These are phyloP conservation scores for Plectus sambesii DNA, from an alignment of 1,140 invertebrate species.

Conservation along the genomic window DNA sequence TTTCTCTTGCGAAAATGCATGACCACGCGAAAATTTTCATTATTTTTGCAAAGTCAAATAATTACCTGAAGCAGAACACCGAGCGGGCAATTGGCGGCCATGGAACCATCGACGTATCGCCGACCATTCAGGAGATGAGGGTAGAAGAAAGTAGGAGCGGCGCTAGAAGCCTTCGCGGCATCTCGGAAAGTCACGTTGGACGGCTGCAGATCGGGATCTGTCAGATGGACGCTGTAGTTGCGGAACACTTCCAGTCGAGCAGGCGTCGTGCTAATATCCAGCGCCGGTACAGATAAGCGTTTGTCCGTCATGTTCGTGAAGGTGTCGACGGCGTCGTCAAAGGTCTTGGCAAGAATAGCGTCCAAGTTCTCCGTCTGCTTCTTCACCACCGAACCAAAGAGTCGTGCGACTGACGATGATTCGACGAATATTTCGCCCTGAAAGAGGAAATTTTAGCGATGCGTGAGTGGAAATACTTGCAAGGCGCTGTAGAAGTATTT, in stretches of 20 bases:
- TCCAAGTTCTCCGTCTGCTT: constrained; percentile 35
- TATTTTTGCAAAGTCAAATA: constrained; percentile 12
- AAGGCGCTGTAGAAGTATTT: too few relatives aligned
- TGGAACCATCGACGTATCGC: constrained; percentile 34
- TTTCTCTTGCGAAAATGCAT: too few relatives aligned
- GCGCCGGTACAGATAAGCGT: constrained; percentile 33
- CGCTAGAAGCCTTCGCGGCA: constrained; percentile 35
- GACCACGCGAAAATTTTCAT: too few relatives aligned
- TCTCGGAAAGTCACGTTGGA: constrained; percentile 30
- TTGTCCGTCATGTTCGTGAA: constrained; percentile 21
- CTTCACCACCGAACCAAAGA: too few relatives aligned
- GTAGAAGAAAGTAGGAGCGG: constrained; percentile 40
- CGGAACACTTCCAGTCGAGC: constrained; percentile 33
- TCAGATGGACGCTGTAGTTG: constrained; percentile 24
- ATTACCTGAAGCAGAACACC: constrained; percentile 33
- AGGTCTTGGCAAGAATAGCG: constrained; percentile 22
- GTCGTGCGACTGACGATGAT: too few relatives aligned
- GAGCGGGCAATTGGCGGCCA: constrained; percentile 38
- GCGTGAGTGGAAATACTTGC: too few relatives aligned
- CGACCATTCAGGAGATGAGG: constrained; percentile 25
- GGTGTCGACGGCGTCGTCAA: constrained; percentile 25
- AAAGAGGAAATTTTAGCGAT: too few relatives aligned
- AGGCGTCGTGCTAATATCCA: constrained; percentile 30
- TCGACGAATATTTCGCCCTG: too few relatives aligned
- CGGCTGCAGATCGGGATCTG: constrained; percentile 3